A percentile compares a stretch with the other conserved stretches of the same genome.
Evolutionary conservation across 2,888 invertebrate species (phyloP).

Genomic region (Xylota segnis): DNA sequence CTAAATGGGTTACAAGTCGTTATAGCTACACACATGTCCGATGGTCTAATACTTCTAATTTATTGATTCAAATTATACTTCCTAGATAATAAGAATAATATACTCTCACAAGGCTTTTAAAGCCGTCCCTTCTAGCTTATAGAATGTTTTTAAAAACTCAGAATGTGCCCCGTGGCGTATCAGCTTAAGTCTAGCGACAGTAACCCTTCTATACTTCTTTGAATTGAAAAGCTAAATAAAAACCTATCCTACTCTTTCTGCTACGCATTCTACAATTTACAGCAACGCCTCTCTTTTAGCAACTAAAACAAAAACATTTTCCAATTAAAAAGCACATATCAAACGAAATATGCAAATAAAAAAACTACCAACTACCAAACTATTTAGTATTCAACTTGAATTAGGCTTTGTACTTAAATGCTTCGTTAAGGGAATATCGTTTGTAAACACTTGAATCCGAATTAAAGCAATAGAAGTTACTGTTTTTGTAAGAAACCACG

Average conservation of each 20-base stretch:
- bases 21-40: not conserved
- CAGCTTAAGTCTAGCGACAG: not conserved
- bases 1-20: not conserved
- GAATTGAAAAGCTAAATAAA: constrained; percentile 1
- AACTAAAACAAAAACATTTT: constrained; percentile 1
- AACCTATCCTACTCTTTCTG: constrained; percentile 12
- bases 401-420: constrained; percentile 71
- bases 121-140: not conserved
- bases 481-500: constrained; percentile 27
- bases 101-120: not conserved
- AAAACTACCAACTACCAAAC: constrained; percentile 2
- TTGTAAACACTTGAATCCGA: constrained; percentile 26
- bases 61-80: not conserved
- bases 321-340: constrained; percentile 54
- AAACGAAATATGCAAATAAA: constrained; percentile 19
- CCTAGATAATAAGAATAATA: constrained; percentile 1
- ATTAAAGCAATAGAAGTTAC: constrained; percentile 54
- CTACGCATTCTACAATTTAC: not conserved
- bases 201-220: constrained; percentile 20
- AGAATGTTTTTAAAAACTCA: too few species aligned
- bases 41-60: not conserved
- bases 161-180: not conserved
- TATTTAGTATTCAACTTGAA: constrained; percentile 11
- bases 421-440: constrained; percentile 23
- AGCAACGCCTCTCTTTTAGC: constrained; percentile 6